Evolutionary conservation across 2,113 vertebrate genomes (phyloP), one percentile per base, ranked within the genome.

Genomic region (Entomyzon cyanotis): DNA sequence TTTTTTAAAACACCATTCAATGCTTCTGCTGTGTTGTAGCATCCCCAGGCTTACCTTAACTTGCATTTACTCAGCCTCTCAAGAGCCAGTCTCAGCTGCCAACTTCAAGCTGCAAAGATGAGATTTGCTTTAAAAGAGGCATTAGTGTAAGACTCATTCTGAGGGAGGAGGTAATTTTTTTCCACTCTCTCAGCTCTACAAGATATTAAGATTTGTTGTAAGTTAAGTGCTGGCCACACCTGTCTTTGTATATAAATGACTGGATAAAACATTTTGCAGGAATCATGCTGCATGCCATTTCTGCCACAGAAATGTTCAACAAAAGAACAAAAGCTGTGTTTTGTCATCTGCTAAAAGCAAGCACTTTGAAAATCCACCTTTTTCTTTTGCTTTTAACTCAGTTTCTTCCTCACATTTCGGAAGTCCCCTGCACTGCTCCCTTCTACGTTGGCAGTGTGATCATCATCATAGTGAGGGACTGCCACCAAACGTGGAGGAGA

Each of bases 371-470:
- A 90, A 37, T 46, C 30, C 39, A 3, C 20, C 7, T 76, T 80
- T 59, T 41, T 63, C n/a, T 74, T 76, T 87, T 49, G 22, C 28
- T 63, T 93, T 63, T 59, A 49, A 52, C 33, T 89, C 2, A 0
- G 9, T 63, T 83, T 94, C 25, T 59, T 83, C 33, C 47, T 39
- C 6, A 2, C 15, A 55, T 83, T 85, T 79, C 33, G 59, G 59
- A 69, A 80, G 75, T 15, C 9, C 3, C 9, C 11, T 2, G 1
- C 24, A 4, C 23, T 65, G n/a, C 25, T 89, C 23, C 50, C 7
- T 49, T 64, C 50, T 46, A 0, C 0, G 0, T 10, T 62, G 62
- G 15, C 33, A 37, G 11, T 5, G n/a, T 21, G 47, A 35, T 35
- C 20, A 7, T 10, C 22, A 5, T 33, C 4, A 4, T 3, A n/a